Evolutionary conservation across 2,888 invertebrate genomes (phyloP).

Genomic region (Fabriciana adippe): DNA sequence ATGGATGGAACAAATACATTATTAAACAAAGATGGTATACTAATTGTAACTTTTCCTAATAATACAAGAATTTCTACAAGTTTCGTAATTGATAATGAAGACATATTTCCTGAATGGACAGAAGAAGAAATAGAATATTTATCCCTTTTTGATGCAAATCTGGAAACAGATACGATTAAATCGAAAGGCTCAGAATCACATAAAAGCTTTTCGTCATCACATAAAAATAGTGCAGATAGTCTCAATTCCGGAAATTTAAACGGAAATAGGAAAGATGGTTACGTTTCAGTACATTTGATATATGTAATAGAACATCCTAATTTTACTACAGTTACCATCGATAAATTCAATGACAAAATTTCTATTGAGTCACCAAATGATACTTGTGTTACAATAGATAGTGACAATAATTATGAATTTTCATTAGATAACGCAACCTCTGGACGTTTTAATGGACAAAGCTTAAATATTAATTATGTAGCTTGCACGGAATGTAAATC

Average conservation of each 20-base stretch:
- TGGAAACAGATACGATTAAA: slow-evolving; percentile 47
- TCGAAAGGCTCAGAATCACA: slow-evolving; percentile 54
- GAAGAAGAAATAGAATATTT: slow-evolving; percentile 62
- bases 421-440: slow-evolving; percentile 58
- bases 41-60: slow-evolving; percentile 66
- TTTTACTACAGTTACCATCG: slow-evolving; percentile 76
- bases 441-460: slow-evolving; percentile 63
- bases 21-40: slow-evolving; percentile 68
- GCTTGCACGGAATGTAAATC: slow-evolving; percentile 61
- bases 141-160: slow-evolving; percentile 50
- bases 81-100: slow-evolving; percentile 60
- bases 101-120: slow-evolving; percentile 71
- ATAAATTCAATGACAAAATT: slow-evolving; percentile 59
- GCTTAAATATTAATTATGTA: slow-evolving; percentile 58
- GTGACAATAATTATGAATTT: slow-evolving; percentile 58
- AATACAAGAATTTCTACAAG: slow-evolving; percentile 67
- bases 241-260: slow-evolving; percentile 1
- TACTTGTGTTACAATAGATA: slow-evolving; percentile 53
- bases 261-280: slow-evolving; percentile 59
- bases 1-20: slow-evolving; percentile 70
- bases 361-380: slow-evolving; percentile 65
- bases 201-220: slow-evolving; percentile 48
- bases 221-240: not conserved
- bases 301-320: slow-evolving; percentile 75
- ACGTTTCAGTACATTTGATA: slow-evolving; percentile 59